Evolutionary conservation across 2,888 invertebrate genomes (phyloP), one percentile per base, ranked within the genome.

Genomic region (Crematogaster levior): DNA sequence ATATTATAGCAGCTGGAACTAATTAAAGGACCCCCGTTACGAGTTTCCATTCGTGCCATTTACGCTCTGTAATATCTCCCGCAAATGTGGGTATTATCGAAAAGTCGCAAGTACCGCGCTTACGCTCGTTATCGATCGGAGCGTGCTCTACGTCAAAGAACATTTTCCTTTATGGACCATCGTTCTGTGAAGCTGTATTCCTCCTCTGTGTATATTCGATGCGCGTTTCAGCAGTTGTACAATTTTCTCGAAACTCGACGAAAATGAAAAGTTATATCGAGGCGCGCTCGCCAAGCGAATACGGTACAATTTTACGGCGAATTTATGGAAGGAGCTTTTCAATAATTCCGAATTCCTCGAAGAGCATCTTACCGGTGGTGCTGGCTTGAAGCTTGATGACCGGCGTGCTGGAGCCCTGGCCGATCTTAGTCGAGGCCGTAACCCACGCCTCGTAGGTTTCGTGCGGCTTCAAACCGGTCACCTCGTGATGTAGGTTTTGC

Each of bases 381-480:
- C 95, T 95, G 6, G 95, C 95, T 63, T 95, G 94, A 60, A 95
- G 93, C 91, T 95, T 95, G 83, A 95, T 95, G 18, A 95, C 95
- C n/a, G 95, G 95, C 0, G 96, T 96, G 88, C 95, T 95, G 1
- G 95, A 95, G 3, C 96, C 96, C 90, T 96, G 96, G 0, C 96
- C 96, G 58, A 96, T 95, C 90, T 95, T 95, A 0, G 96, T 96
- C 27, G 95, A 95, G 1, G 96, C 96, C 1, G 96, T 95, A 3
- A 96, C 95, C 95, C 96, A 96, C 79, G 96, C 95, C 90, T 96
- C 96, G 90, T 96, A 96, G 27, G 95, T 95, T 86, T 96, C 95
- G 56, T 95, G 94, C 63, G 94, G 94, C 84, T 95, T 95, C 77
- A 96, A 92, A 74, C 95, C 95, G 70, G 94, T 95, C 0, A 95